Base-by-base conservation (phyloP, 2,797 vertebrate genomes). In the Microctenopoma lineatum region DNA sequence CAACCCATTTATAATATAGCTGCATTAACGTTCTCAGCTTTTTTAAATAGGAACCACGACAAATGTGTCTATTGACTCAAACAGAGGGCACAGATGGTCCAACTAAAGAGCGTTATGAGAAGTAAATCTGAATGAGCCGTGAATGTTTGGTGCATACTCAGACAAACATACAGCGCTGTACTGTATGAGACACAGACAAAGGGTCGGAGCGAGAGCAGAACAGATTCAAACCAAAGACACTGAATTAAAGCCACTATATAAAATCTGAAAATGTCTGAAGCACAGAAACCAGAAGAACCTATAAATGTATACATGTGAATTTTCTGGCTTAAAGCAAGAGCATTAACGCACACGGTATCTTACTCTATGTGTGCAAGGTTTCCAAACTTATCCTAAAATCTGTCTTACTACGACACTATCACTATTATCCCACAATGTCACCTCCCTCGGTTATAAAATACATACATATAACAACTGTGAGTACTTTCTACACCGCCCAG, bases 291-390 rank as follows among this genome's bases (percentile, higher is more conserved):
- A 34, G 32, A 34, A 34, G 32, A 34, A 34, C 29, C 29, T 32
- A 32, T 32, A 32, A 32, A 32, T 32, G 4, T 32, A 32, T 38
- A 38, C 36, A 2, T 38, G 12, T 15, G 50, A 25, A 66, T 62
- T 59, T 59, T 68, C n/a, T 45, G 27, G 4, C 32, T 47, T 52
- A 26, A 52, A 36, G 65, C 48, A 60, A 15, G 3, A 61, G 70
- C 21, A 21, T 36, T 21, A 29, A 52, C 44, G 45, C 65, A 53
- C 45, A 67, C 52, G 25, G 51, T 21, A 14, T 26, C 36, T 18
- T 12, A 21, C 21, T 21, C 21, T 21, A 61, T 48, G 51, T 61
- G 50, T 60, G 21, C 11, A 18, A 69, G 6, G n/a, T 54, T 57
- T 57, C 59, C 42, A 38, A 61, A 47, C 52, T 36, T 2, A 0